These are phyloP conservation scores for Ciona savignyi DNA, from an alignment of 23 tunicate species.

Conservation along the genomic window DNA sequence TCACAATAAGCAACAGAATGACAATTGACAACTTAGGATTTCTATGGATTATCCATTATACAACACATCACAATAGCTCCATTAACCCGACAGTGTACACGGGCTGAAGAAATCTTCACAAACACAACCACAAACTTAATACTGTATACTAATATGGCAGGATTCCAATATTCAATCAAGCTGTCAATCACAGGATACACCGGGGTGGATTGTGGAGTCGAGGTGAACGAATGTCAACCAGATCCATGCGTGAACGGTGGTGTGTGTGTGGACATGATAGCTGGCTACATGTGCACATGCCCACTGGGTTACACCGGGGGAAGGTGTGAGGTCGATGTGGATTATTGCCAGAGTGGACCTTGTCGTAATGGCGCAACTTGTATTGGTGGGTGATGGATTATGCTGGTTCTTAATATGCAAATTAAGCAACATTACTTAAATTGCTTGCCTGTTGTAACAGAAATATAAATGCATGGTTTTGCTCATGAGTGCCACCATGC, in stretches of 20 bases:
- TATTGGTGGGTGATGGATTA: too few species aligned
- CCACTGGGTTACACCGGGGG: constrained; percentile 33
- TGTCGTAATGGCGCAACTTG: constrained; percentile 71
- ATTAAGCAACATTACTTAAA: too few species aligned
- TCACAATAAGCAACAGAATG: neutral
- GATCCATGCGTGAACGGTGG: constrained; percentile 40
- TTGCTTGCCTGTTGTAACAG: too few species aligned
- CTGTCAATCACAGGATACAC: constrained; percentile 77
- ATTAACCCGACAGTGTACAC: too few species aligned
- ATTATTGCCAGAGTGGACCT: constrained; percentile 38
- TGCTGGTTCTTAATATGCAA: too few species aligned
- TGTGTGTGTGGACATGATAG: constrained; percentile 36
- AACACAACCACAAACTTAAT: too few species aligned
- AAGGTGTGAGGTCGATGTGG: constrained; percentile 34
- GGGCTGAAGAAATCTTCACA: too few species aligned
- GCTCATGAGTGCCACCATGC: too few species aligned
- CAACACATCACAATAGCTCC: neutral
- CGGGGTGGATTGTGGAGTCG: constrained; percentile 31
- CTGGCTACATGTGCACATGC: constrained; percentile 35
- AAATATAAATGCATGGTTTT: too few species aligned
- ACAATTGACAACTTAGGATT: neutral
- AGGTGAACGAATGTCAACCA: constrained; percentile 52
- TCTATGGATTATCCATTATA: neutral
- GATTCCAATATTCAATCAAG: too few species aligned
- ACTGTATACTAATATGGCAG: too few species aligned